phyloP scores from a whole-genome alignment of 2,888 invertebrate species.

The Eupithecia subumbrata region DNA sequence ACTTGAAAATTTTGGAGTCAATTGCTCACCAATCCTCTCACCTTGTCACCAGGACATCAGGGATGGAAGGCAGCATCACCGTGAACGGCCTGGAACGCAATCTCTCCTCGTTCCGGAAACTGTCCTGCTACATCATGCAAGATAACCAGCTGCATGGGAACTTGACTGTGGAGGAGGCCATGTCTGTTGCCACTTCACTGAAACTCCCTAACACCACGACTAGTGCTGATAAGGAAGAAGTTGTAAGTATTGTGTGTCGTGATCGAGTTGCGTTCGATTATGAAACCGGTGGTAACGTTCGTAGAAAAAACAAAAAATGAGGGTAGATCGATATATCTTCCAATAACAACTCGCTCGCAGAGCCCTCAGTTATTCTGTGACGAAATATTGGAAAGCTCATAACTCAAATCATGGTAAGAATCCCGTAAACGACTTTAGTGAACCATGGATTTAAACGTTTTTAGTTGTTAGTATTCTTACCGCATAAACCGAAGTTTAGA shows the following conservation, averaged over 20 bases:
- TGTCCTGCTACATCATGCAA: constrained; percentile 98
- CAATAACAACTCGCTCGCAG: too few relatives aligned
- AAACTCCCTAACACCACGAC: constrained; percentile 91
- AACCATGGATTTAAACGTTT: too few relatives aligned
- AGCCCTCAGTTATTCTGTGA: too few relatives aligned
- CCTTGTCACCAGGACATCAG: constrained; percentile 86
- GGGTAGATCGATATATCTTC: too few relatives aligned
- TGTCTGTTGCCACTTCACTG: constrained; percentile 95
- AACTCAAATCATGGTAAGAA: too few relatives aligned
- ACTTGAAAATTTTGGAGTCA: too few relatives aligned
- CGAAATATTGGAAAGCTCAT: too few relatives aligned
- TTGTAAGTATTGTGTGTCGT: constrained; percentile 85
- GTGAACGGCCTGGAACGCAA: constrained; percentile 94
- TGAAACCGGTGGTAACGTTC: too few relatives aligned
- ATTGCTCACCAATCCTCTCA: neutral
- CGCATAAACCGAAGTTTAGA: too few relatives aligned
- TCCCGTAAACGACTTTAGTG: too few relatives aligned
- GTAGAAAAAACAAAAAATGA: too few relatives aligned
- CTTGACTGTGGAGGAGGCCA: constrained; percentile 96
- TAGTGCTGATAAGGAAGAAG: constrained; percentile 89
- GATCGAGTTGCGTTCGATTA: too few relatives aligned
- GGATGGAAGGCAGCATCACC: constrained; percentile 92
- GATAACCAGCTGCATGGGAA: constrained; percentile 96
- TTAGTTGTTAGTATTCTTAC: constrained; percentile 87
- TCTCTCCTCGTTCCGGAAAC: constrained; percentile 93